Evolutionary conservation across 2,888 invertebrate species (phyloP).

Genomic region (Apodemia mormo): DNA sequence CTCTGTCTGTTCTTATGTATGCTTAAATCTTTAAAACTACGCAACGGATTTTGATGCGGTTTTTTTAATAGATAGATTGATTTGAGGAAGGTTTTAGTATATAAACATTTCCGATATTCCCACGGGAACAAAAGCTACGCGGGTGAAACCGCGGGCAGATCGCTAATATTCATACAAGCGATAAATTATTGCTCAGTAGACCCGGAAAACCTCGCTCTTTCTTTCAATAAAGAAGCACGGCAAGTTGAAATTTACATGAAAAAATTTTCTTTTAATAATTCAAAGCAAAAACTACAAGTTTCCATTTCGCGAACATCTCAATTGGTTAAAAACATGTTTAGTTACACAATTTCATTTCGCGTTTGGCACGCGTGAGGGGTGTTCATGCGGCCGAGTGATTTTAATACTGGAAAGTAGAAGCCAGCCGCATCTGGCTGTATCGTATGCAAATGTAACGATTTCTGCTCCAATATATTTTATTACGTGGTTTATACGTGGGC

Average conservation of each 20-base stretch:
- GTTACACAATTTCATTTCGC: conserved; percentile 30
- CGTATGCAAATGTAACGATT: conserved; percentile 33
- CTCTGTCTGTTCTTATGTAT: too few relatives aligned
- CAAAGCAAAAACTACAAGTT: neutral
- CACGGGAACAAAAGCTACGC: too few relatives aligned
- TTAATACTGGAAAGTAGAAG: conserved; percentile 47
- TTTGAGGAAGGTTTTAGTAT: too few relatives aligned
- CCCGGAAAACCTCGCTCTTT: conserved; percentile 13
- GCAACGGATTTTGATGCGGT: too few relatives aligned
- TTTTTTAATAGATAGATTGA: too few relatives aligned
- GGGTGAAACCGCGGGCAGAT: too few relatives aligned
- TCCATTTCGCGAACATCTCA: conserved; percentile 19
- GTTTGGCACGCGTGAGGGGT: conserved; percentile 17
- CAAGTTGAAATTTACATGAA: conserved; percentile 12
- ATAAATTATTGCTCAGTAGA: neutral
- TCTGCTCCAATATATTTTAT: conserved; percentile 37
- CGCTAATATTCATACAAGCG: too few relatives aligned
- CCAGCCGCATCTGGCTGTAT: conserved; percentile 19
- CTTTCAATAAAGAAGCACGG: conserved; percentile 24
- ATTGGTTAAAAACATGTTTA: conserved; percentile 23
- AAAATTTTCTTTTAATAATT: conserved; percentile 10
- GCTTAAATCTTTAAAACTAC: too few relatives aligned
- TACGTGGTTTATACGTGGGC: conserved; percentile 32
- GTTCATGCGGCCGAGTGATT: conserved; percentile 46
- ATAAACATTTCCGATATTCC: too few relatives aligned